Evolutionary conservation across 1,140 invertebrate species (phyloP).

Genomic region (Plectrocnemia conspersa): DNA sequence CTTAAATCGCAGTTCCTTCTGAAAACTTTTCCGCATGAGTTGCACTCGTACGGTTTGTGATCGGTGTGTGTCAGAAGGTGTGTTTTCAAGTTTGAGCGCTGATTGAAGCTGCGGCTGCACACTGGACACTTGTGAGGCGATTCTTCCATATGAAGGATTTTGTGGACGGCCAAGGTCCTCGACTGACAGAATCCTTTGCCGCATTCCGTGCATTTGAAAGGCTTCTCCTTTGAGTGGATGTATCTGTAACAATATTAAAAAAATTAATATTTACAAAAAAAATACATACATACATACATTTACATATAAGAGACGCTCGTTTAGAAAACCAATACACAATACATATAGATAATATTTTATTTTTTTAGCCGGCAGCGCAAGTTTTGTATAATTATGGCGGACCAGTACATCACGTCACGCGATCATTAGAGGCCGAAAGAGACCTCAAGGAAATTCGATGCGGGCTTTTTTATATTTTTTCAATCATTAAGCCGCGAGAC

Average conservation of each 20-base stretch:
- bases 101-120: constrained; percentile 83
- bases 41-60: constrained; percentile 91
- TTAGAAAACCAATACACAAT: too few species aligned
- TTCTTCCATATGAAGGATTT: constrained; percentile 87
- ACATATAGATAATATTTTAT: too few species aligned
- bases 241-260: constrained; percentile 66
- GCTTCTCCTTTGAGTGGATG: constrained; percentile 95
- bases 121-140: constrained; percentile 89
- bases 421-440: constrained; percentile 12
- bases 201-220: constrained; percentile 93
- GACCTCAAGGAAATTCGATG: constrained; percentile 20
- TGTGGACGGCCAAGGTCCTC: constrained; percentile 88
- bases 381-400: too few species aligned
- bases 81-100: constrained; percentile 88
- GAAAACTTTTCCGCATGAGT: constrained; percentile 83
- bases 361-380: too few species aligned
- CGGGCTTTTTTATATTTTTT: constrained; percentile 13
- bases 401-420: too few species aligned
- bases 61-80: constrained; percentile 93
- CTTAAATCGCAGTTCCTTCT: constrained; percentile 79
- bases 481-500: constrained; percentile 18
- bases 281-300: too few species aligned
- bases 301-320: too few species aligned
- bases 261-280: background rate
- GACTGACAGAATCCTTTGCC: constrained; percentile 96